These are phyloP conservation scores for Podocnemis expansa DNA, from an alignment of 2,113 vertebrate genomes.

Conservation along the genomic window DNA sequence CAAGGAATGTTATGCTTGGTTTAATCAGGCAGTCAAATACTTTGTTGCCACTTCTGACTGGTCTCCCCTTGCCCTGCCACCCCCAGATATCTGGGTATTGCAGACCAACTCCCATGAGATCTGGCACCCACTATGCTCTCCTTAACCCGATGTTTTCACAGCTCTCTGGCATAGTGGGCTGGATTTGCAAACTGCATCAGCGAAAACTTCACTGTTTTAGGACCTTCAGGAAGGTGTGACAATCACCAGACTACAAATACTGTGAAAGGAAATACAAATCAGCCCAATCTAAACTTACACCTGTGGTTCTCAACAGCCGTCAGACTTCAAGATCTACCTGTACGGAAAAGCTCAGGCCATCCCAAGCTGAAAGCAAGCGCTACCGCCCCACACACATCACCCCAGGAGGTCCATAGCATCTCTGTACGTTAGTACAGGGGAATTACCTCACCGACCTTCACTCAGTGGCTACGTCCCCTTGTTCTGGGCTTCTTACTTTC, in stretches of 20 bases:
- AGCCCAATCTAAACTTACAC: background rate
- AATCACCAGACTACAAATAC: background rate
- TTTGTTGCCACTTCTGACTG: background rate
- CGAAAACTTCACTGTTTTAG: background rate
- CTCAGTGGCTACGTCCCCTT: background rate
- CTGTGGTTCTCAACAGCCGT: conserved; percentile 3
- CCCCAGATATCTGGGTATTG: background rate
- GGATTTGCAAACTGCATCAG: background rate
- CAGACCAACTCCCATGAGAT: conserved; percentile 9
- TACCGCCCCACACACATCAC: background rate
- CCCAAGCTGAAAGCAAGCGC: background rate
- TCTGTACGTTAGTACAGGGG: background rate
- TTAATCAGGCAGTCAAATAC: conserved; percentile 8
- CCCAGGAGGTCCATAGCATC: background rate
- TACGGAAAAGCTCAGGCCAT: background rate
- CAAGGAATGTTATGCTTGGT: conserved; percentile 71
- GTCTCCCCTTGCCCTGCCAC: background rate
- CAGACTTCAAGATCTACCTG: background rate
- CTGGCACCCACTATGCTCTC: conserved; percentile 50
- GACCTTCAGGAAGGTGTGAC: conserved; percentile 28
- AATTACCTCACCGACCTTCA: background rate
- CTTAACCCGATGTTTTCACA: background rate
- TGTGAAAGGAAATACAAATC: background rate
- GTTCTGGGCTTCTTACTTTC: background rate
- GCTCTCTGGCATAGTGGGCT: background rate